Conservation (phyloP, 2,113 vertebrate genomes). For the Phasianus colchicus region DNA sequence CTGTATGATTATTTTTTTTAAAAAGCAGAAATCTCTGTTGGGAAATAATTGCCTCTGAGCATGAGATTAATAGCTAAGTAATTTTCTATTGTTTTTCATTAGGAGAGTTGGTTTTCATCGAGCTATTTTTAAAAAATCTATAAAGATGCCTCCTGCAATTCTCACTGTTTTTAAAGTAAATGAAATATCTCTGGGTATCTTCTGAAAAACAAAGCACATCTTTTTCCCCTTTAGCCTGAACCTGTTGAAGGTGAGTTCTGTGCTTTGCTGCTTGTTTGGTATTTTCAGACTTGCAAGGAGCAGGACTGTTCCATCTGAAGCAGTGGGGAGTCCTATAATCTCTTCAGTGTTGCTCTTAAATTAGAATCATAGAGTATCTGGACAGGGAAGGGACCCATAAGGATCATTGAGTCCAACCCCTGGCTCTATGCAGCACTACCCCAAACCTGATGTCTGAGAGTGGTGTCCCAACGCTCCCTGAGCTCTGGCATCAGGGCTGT, state of each 20-base stretch:
- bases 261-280: not conserved
- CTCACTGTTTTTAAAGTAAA: not conserved
- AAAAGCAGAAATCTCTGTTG: conserved; percentile 1
- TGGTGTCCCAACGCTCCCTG: no score
- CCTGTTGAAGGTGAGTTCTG: not conserved
- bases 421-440: no score
- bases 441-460: no score
- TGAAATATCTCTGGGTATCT: not conserved
- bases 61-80: conserved; percentile 7
- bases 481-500: no score
- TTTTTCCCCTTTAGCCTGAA: not conserved
- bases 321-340: not conserved
- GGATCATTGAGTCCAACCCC: no score
- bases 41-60: conserved; percentile 36
- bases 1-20: not conserved
- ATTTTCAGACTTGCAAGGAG: not conserved
- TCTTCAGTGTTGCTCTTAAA: not conserved
- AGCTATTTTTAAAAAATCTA: conserved; percentile 29
- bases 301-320: not conserved
- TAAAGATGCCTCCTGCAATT: not conserved
- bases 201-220: not conserved
- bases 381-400: no score
- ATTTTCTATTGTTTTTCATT: conserved; percentile 38
- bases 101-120: not conserved
- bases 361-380: no score